Percentiles rank a stretch among this genome's conserved stretches.
phyloP scores from a whole-genome alignment of 2,888 invertebrate species.

The Aphidoletes aphidimyza region DNA sequence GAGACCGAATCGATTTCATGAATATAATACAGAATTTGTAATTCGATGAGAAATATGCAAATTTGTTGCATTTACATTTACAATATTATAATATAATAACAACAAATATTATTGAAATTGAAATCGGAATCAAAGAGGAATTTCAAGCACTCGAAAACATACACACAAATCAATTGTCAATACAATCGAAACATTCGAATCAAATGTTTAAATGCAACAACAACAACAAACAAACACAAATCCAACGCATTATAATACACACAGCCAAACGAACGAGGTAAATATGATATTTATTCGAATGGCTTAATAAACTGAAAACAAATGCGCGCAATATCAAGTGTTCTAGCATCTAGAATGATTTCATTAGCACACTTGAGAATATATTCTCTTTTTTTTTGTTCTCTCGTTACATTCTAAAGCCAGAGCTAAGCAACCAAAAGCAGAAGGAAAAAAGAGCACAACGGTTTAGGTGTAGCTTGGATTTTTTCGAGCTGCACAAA shows the following conservation, averaged over 20 bases:
- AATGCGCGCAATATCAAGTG: not conserved
- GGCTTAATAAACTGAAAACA: not conserved
- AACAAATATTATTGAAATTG: constrained; percentile 8
- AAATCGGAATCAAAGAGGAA: not conserved
- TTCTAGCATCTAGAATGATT: constrained; percentile 13
- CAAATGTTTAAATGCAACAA: not conserved
- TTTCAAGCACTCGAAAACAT: constrained; percentile 9
- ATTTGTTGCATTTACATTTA: not conserved
- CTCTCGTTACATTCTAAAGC: constrained; percentile 41
- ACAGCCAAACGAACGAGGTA: not conserved
- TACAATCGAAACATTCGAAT: not conserved
- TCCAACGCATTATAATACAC: not conserved
- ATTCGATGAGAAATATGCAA: constrained; percentile 18
- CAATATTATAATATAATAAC: no score
- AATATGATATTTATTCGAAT: constrained; percentile 17
- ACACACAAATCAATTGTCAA: not conserved
- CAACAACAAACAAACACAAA: not conserved
- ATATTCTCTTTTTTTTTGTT: no score
- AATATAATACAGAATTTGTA: not conserved
- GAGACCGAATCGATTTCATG: not conserved
- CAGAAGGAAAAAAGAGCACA: not conserved
- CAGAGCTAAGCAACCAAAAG: not conserved
- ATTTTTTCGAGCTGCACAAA: no score
- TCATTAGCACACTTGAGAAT: constrained; percentile 14
- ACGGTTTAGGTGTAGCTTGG: no score